Conservation (phyloP, 2,888 invertebrate genomes). For the Lithosia quadra region DNA sequence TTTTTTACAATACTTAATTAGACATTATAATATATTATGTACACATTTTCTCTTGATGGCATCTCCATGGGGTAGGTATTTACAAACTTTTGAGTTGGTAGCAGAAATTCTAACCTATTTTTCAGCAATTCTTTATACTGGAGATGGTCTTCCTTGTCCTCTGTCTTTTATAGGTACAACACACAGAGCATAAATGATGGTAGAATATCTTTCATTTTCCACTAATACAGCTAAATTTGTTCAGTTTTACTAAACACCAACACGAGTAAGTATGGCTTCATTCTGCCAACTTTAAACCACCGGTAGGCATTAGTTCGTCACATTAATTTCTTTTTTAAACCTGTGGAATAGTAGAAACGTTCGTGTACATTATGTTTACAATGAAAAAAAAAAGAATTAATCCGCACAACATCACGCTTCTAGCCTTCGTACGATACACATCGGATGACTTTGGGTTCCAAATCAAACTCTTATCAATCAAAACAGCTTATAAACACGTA, state of each 20-base stretch:
- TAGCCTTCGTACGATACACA: constrained; percentile 50
- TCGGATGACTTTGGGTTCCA: constrained; percentile 57
- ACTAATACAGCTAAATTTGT: not conserved
- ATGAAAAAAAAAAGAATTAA: constrained; percentile 40
- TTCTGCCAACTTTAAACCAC: not conserved
- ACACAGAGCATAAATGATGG: not conserved
- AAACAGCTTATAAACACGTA: constrained; percentile 80
- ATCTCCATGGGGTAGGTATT: too few relatives aligned
- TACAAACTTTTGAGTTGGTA: not conserved
- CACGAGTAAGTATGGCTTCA: not conserved
- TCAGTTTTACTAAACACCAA: not conserved
- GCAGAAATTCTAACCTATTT: not conserved
- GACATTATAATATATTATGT: too few relatives aligned
- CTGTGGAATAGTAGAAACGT: not conserved
- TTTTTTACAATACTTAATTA: not conserved
- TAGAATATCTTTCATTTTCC: not conserved
- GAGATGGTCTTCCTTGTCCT: not conserved
- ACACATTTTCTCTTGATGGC: too few relatives aligned
- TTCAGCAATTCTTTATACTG: not conserved
- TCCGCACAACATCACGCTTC: constrained; percentile 44
- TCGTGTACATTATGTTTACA: constrained; percentile 28
- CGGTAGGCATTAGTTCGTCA: not conserved
- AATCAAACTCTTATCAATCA: constrained; percentile 67
- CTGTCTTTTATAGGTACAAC: not conserved
- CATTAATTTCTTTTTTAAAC: not conserved